phyloP scores from a whole-genome alignment of 2,888 invertebrate species.

The Blastobasis lacticolella region DNA sequence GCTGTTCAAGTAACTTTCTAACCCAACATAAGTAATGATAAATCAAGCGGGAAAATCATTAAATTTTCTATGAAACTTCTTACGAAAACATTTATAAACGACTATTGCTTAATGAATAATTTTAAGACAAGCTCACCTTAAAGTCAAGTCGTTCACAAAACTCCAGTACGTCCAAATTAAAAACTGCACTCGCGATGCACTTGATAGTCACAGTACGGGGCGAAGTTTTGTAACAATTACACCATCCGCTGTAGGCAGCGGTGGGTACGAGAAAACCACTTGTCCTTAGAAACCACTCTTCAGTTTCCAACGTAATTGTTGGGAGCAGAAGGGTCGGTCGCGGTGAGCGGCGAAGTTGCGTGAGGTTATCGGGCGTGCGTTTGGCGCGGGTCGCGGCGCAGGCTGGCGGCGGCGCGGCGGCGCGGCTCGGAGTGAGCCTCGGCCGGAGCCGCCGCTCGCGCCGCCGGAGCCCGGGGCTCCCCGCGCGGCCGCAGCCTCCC shows the following conservation, averaged over 20 bases:
- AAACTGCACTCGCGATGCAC: conserved; percentile 63
- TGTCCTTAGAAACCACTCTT: conserved; percentile 21
- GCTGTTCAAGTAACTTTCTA: conserved; percentile 67
- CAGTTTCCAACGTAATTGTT: too few relatives aligned
- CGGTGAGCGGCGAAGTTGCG: conserved; percentile 19
- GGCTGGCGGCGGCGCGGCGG: conserved; percentile 58
- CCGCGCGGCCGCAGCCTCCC: conserved; percentile 22
- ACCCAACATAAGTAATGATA: conserved; percentile 17
- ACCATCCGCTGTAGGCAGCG: conserved; percentile 35
- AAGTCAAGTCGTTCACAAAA: conserved; percentile 42
- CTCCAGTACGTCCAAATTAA: conserved; percentile 43
- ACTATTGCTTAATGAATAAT: background rate
- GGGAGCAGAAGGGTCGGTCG: too few relatives aligned
- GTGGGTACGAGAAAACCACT: conserved; percentile 28
- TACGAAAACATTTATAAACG: background rate
- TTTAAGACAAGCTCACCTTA: conserved; percentile 44
- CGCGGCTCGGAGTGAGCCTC: conserved; percentile 60
- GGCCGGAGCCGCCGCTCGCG: conserved; percentile 36
- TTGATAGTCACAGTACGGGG: conserved; percentile 27
- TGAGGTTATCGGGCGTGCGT: conserved; percentile 15
- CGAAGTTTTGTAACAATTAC: conserved; percentile 34
- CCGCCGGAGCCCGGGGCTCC: conserved; percentile 37
- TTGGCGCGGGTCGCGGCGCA: conserved; percentile 40
- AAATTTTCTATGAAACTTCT: too few relatives aligned
- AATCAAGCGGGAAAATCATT: background rate